Conservation (phyloP, 2,797 vertebrate species). For the Australoheros facetus region DNA sequence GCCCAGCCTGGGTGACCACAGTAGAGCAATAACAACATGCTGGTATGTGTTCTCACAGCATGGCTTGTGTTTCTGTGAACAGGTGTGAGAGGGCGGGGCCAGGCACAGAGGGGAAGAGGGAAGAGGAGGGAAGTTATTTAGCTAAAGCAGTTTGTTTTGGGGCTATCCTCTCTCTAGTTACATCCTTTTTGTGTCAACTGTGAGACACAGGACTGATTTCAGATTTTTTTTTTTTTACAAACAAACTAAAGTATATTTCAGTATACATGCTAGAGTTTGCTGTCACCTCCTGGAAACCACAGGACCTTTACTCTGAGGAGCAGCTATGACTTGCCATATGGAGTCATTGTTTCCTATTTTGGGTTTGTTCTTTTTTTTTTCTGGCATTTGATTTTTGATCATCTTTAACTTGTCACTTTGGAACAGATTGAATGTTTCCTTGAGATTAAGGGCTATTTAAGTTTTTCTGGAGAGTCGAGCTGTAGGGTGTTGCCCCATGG, state of each 20-base stretch:
- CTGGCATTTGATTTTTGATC: slow-evolving; percentile 9
- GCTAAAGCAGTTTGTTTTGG: slow-evolving; percentile 38
- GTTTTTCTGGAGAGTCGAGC: slow-evolving; percentile 1
- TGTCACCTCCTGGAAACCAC: slow-evolving; percentile 39
- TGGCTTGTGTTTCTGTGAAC: slow-evolving; percentile 27
- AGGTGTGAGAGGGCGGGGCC: slow-evolving; percentile 62
- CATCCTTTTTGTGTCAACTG: slow-evolving; percentile 15
- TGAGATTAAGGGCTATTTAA: slow-evolving; percentile 7
- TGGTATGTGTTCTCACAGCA: slow-evolving; percentile 8
- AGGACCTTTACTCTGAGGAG: slow-evolving; percentile 37
- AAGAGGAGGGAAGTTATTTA: slow-evolving; percentile 58
- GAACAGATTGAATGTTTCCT: slow-evolving; percentile 14
- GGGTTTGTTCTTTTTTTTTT: slow-evolving; percentile 39
- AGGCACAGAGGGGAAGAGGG: slow-evolving; percentile 51
- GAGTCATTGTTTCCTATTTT: slow-evolving; percentile 58
- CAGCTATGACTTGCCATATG: slow-evolving; percentile 46
- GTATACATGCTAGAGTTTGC: background rate
- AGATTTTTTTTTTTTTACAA: background rate
- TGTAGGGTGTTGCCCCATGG: slow-evolving; percentile 16
- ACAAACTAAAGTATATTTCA: background rate
- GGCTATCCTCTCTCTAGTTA: slow-evolving; percentile 16
- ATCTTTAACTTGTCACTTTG: background rate
- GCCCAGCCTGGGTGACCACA: slow-evolving; percentile 18
- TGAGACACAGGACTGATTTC: background rate
- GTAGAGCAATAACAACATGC: slow-evolving; percentile 17